Conservation (phyloP, 2,113 vertebrate genomes). For the Petrocephalus microphthalmus region DNA sequence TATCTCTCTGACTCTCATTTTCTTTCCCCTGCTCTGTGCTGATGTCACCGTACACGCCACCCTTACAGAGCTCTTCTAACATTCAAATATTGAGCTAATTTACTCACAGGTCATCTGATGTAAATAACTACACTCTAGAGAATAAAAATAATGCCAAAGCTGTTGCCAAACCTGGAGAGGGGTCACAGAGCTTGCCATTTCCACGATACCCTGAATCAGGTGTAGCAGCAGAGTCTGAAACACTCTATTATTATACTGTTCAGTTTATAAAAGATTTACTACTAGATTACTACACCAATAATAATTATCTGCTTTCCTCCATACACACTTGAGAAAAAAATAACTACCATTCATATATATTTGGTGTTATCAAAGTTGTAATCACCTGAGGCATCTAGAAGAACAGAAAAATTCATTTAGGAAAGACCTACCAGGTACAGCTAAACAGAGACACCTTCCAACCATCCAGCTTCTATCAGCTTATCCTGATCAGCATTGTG, state of each 20-base stretch:
- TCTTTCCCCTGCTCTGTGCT: constrained; percentile 52
- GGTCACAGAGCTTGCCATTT: not conserved
- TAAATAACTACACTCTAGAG: not conserved
- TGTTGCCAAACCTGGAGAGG: not conserved
- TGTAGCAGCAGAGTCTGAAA: not conserved
- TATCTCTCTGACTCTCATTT: constrained; percentile 36
- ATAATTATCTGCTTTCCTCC: not conserved
- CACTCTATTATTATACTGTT: not conserved
- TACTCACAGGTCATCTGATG: not conserved
- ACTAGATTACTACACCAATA: not conserved
- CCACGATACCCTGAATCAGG: not conserved
- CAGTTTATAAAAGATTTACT: not conserved
- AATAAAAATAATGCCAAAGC: not conserved
- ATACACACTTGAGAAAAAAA: not conserved
- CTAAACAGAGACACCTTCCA: not conserved
- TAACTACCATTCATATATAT: not conserved
- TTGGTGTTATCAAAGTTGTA: not conserved
- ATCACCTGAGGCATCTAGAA: no score
- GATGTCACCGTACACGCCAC: constrained; percentile 72
- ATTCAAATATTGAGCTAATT: constrained; percentile 58
- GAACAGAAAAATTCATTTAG: not conserved
- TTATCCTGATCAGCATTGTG: not conserved
- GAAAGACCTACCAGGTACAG: not conserved
- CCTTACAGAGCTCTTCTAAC: constrained; percentile 64
- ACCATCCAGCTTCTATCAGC: not conserved